phyloP scores from a whole-genome alignment of 2,797 vertebrate genomes.

The Pseudopleuronectes americanus region DNA sequence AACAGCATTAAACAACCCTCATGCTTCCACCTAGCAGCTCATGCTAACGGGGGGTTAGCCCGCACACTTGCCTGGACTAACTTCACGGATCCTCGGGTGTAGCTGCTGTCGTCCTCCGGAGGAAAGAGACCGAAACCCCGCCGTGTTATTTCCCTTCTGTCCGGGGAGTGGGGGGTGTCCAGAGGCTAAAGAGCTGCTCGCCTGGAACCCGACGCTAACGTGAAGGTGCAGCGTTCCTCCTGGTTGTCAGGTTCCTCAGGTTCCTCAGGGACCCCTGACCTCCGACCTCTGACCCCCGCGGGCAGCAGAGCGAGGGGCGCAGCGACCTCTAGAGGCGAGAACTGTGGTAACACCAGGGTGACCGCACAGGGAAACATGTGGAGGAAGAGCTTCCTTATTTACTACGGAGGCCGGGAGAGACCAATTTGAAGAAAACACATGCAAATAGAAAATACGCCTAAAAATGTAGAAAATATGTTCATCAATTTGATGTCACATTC shows the following conservation, averaged over 20 bases:
- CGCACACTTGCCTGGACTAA: slow-evolving; percentile 60
- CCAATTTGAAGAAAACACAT: too few relatives aligned
- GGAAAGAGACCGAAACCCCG: not conserved
- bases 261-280: slow-evolving; percentile 59
- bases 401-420: too few relatives aligned
- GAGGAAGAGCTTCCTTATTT: too few relatives aligned
- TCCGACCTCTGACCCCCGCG: slow-evolving; percentile 65
- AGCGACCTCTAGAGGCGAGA: slow-evolving; percentile 52
- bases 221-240: slow-evolving; percentile 13
- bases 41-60: slow-evolving; percentile 40
- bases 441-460: too few relatives aligned
- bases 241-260: slow-evolving; percentile 66
- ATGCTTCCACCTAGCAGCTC: slow-evolving; percentile 46
- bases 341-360: not conserved
- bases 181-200: not conserved
- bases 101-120: not conserved
- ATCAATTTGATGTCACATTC: too few relatives aligned
- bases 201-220: not conserved
- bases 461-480: too few relatives aligned
- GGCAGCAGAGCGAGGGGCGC: accelerated
- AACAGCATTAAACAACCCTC: not conserved
- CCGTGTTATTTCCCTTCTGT: not conserved
- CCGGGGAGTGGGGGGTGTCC: not conserved
- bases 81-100: slow-evolving; percentile 13
- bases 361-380: too few relatives aligned